phyloP scores from a whole-genome alignment of 2,888 invertebrate genomes.

The Linhomoeus sp. region DNA sequence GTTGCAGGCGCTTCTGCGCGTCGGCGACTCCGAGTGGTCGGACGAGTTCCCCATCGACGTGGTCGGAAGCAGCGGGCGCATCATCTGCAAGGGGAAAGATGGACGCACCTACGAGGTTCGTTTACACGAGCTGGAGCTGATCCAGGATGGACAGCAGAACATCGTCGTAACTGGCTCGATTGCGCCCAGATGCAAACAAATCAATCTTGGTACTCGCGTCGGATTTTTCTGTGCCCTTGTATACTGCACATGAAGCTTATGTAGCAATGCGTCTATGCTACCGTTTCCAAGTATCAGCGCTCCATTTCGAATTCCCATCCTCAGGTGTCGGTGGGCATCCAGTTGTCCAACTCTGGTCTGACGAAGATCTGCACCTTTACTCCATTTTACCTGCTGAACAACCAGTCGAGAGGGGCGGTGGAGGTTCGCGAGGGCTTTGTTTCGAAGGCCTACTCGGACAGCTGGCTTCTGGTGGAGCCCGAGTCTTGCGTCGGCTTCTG shows the following conservation, averaged over 20 bases:
- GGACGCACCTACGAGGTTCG: constrained; percentile 28
- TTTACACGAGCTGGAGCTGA: too few species aligned
- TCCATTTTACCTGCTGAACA: constrained; percentile 75
- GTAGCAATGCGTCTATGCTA: neutral
- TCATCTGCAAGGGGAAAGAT: constrained; percentile 44
- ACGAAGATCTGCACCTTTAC: constrained; percentile 89
- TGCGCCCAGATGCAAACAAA: too few species aligned
- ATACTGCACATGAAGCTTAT: neutral
- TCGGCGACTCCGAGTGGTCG: constrained; percentile 84
- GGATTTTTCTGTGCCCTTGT: too few species aligned
- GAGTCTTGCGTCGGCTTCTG: constrained; percentile 52
- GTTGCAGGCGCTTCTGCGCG: constrained; percentile 46
- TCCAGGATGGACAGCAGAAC: too few species aligned
- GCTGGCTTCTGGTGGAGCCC: neutral
- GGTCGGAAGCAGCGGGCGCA: constrained; percentile 82
- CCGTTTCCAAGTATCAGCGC: neutral
- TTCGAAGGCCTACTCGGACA: neutral
- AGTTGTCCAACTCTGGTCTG: constrained; percentile 66
- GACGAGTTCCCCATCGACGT: constrained; percentile 91
- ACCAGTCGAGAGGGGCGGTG: constrained; percentile 29
- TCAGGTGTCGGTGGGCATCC: constrained; percentile 78
- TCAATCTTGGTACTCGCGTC: too few species aligned
- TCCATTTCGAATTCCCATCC: neutral
- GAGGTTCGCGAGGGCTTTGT: neutral
- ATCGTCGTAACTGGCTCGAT: too few species aligned